Percentiles rank a stretch among this genome's conserved stretches.
phyloP scores from a whole-genome alignment of 2,113 vertebrate genomes.

The Copsychus sechellarum region DNA sequence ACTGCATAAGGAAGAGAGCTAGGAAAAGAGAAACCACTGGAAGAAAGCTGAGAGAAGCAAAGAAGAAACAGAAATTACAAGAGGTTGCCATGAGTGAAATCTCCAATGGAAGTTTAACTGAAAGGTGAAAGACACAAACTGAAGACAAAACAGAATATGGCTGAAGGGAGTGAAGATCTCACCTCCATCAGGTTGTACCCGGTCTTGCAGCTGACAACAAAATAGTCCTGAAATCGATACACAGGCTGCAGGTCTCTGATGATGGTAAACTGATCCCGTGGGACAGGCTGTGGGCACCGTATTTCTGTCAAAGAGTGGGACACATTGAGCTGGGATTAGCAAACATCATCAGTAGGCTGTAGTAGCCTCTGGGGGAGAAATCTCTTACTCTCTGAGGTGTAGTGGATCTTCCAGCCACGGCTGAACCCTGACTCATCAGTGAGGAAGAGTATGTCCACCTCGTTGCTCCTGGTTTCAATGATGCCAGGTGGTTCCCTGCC shows the following conservation, averaged over 20 bases:
- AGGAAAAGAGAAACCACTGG: neutral
- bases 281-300: slow-evolving; percentile 73
- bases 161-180: neutral
- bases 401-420: slow-evolving; percentile 79
- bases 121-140: neutral
- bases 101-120: neutral
- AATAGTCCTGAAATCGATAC: slow-evolving; percentile 76
- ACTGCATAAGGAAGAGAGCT: neutral
- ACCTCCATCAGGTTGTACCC: slow-evolving; percentile 78
- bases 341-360: neutral
- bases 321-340: neutral
- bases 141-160: neutral
- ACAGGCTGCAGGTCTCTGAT: slow-evolving; percentile 71
- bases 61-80: neutral
- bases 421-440: slow-evolving; percentile 79
- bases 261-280: slow-evolving; percentile 71
- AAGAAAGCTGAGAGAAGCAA: neutral
- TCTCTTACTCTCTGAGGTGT: slow-evolving; percentile 73
- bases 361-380: neutral
- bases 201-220: slow-evolving; percentile 70
- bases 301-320: slow-evolving; percentile 57
- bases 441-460: slow-evolving; percentile 77
- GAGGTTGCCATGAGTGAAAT: neutral
- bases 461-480: slow-evolving; percentile 74
- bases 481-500: slow-evolving; percentile 63